phyloP scores from a whole-genome alignment of 2,888 invertebrate genomes.

The Hydrotaea cyrtoneurina region DNA sequence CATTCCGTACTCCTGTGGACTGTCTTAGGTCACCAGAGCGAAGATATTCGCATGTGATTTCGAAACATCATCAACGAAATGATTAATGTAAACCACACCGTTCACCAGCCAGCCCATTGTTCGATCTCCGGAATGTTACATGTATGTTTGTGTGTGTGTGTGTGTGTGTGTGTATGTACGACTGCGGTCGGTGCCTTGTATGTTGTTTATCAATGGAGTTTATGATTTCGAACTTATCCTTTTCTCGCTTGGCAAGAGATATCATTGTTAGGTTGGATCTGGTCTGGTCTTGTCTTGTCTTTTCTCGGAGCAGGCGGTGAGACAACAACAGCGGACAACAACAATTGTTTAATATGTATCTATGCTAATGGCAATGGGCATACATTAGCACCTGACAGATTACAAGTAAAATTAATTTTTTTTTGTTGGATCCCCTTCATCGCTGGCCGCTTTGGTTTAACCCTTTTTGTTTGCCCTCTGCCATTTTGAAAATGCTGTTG shows the following conservation, averaged over 20 bases:
- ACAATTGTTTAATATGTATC: slow-evolving; percentile 56
- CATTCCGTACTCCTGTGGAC: no score
- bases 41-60: no score
- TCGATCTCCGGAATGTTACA: background rate
- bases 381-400: slow-evolving; percentile 71
- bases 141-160: background rate
- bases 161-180: background rate
- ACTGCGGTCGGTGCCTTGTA: no score
- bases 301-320: slow-evolving; percentile 16
- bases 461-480: slow-evolving; percentile 51
- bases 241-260: slow-evolving; percentile 17
- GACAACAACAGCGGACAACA: background rate
- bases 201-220: slow-evolving; percentile 15
- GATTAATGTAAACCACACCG: slow-evolving; percentile 23
- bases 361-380: slow-evolving; percentile 63
- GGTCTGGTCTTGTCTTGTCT: background rate
- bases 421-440: slow-evolving; percentile 24
- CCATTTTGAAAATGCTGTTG: slow-evolving; percentile 26
- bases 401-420: slow-evolving; percentile 63
- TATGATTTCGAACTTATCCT: slow-evolving; percentile 24
- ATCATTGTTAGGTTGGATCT: slow-evolving; percentile 1
- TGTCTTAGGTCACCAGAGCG: no score
- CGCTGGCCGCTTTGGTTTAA: slow-evolving; percentile 41
- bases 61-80: no score
- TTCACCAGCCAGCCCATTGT: slow-evolving; percentile 3